Conservation (phyloP, 2,113 vertebrate species). For the Pipa parva region DNA sequence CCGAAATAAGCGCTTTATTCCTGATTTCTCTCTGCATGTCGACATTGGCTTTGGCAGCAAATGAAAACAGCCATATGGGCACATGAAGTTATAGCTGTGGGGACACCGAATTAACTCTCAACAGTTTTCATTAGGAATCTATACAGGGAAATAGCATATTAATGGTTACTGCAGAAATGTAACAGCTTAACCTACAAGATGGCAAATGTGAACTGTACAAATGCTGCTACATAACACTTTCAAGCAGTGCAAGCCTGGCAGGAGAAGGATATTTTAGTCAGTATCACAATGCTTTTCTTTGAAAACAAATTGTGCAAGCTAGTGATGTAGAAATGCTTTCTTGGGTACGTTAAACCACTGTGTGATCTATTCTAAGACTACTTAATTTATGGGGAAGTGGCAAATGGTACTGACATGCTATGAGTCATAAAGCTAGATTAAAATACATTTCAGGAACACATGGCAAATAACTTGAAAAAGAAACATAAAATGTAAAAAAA, state of each 20-base stretch:
- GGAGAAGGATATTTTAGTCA: constrained; percentile 1
- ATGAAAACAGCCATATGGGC: too few species aligned
- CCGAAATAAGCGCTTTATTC: too few species aligned
- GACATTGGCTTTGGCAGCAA: too few species aligned
- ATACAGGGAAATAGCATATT: background rate
- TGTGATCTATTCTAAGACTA: constrained; percentile 31
- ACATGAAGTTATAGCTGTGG: too few species aligned
- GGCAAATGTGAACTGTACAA: background rate
- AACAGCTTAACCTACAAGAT: background rate
- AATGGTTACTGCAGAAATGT: background rate
- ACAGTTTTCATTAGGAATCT: background rate
- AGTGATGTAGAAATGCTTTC: constrained; percentile 12
- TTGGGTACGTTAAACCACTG: constrained; percentile 24
- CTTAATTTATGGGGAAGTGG: constrained; percentile 30
- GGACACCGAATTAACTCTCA: too few species aligned
- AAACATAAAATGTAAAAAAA: background rate
- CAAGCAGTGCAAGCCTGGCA: background rate
- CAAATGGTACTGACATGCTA: constrained; percentile 27
- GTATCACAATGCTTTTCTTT: constrained; percentile 7
- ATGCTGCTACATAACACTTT: background rate
- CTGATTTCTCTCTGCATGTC: too few species aligned
- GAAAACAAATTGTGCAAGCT: constrained; percentile 23
- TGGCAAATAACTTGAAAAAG: constrained; percentile 1
- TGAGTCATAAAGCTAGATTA: constrained; percentile 31
- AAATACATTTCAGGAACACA: constrained; percentile 15